Conservation (phyloP, 1,140 invertebrate genomes). For the Piezodorus guildinii region DNA sequence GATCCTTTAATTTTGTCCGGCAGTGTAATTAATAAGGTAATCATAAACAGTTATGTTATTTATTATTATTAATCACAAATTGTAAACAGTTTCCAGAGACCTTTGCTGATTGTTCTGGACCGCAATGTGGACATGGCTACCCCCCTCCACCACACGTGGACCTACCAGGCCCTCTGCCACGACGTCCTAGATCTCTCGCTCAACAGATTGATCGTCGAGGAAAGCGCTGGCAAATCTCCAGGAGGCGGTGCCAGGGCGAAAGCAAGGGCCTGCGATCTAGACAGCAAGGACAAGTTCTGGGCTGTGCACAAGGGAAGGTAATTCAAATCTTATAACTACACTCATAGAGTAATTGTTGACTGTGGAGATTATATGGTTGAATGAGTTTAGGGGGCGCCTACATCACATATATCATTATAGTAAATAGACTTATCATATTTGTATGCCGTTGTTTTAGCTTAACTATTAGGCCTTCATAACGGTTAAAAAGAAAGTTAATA, state of each 20-base stretch:
- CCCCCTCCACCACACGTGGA: constrained; percentile 98
- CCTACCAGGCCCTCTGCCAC: constrained; percentile 93
- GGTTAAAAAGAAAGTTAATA: too few species aligned
- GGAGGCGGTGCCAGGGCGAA: constrained; percentile 49
- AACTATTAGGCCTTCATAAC: too few species aligned
- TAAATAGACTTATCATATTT: too few species aligned
- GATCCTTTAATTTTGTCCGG: too few species aligned
- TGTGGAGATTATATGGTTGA: too few species aligned
- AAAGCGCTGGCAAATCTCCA: constrained; percentile 40
- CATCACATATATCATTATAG: too few species aligned
- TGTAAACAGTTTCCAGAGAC: constrained; percentile 72
- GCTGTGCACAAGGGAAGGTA: constrained; percentile 69
- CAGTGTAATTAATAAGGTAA: too few species aligned
- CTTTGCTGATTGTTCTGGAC: constrained; percentile 85
- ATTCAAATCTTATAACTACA: not conserved
- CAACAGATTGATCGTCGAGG: constrained; percentile 77
- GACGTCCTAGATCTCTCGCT: constrained; percentile 85
- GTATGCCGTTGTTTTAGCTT: too few species aligned
- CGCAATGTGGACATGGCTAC: constrained; percentile 94
- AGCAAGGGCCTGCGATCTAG: constrained; percentile 82
- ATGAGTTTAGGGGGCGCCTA: too few species aligned
- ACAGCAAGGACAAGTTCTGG: constrained; percentile 85
- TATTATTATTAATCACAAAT: too few species aligned
- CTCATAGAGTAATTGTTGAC: too few species aligned
- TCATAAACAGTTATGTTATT: too few species aligned